Base-by-base conservation (phyloP, 1,140 invertebrate species). In the Anagrus nilaparvatae region DNA sequence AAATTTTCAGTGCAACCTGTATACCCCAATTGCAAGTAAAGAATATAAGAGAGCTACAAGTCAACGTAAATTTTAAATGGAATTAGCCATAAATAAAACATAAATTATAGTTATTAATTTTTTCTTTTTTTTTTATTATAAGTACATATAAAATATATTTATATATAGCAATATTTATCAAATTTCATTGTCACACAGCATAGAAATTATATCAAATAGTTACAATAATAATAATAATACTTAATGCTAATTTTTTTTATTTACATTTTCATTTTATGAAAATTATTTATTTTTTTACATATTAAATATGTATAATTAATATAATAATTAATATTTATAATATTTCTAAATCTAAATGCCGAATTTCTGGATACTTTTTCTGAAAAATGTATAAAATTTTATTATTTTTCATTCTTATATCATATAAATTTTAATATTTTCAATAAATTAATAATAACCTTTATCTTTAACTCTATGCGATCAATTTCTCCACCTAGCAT, bases 401-500 rank as follows among this genome's bases (percentile, higher is more conserved):
- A 29, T 5, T 7, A 5, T 30, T 7, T 7, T 10, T 30, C n/a
- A 30, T 30, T 30, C 10, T 5, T 5, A 5, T n/a, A 7, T 7
- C n/a, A 20, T 17, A 4, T n/a, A 38, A 19, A 29, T 38, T 28
- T n/a, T 6, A 38, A 20, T 29, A 19, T 19, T 30, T 25, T 32
- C 29, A 19, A 13, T 3, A 32, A 8, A 10, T 30, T 17, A 12
- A 35, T 23, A 18, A 44, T 74, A 70, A 92, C 89, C 77, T 90
- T 88, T 40, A 99, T 67, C 69, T 89, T 88, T 58, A 86, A 76
- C 75, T 99, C 96, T 62, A 99, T 97, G 58, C 95, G 74, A 72
- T 99, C 96, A 25, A 99, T 93, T 72, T 99, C 93, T 24, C 87
- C 92, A 19, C 96, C 96, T 53, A 99, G 74, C 66, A 87, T 82